Evolutionary conservation across 2,888 invertebrate species (phyloP), one percentile per base, ranked within the genome.

Genomic region (Cabera pusaria): DNA sequence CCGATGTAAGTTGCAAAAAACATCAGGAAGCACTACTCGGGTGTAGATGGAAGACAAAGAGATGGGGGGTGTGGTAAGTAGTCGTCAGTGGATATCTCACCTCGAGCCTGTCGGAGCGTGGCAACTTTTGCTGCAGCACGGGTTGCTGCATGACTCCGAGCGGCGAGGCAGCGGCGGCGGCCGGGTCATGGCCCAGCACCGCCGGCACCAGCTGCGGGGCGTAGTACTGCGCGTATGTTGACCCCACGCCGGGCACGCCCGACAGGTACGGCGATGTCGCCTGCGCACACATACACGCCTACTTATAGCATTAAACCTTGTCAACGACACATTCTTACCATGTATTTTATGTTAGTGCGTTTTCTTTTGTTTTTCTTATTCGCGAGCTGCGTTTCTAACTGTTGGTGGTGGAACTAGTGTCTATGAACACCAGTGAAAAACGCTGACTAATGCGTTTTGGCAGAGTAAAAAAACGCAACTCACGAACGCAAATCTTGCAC

Each of bases 81-180:
- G 70, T 63, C 37, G 67, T 68, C 72, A 71, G 41, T 33, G 21
- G 45, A 25, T 40, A 40, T 47, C 94, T 93, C 93, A 97, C 98
- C 97, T 98, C 97, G 90, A 98, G 93, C 91, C 98, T 93, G 90
- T 97, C 97, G 81, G 97, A 95, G 89, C 97, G 94, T 68, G 96
- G 96, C 92, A 97, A 92, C 91, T 98, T 97, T 91, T 97, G 97
- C 90, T 97, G 89, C 94, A 95, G 82, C 94, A 96, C 90, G 90
- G 95, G 84, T 92, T 96, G 82, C 93, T 94, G 91, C 96, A 96
- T 84, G 92, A 96, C 84, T 93, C 96, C 95, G 64, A 96, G 91
- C 58, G 95, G 96, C 72, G 95, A 95, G 68, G 93, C 95, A 45
- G 76, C 92, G 78, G 81, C 94, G 90, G 63, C 93, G 68, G 95